Evolutionary conservation across 2,797 vertebrate genomes (phyloP), one percentile per base, ranked within the genome.

Genomic region (Coendou prehensilis): DNA sequence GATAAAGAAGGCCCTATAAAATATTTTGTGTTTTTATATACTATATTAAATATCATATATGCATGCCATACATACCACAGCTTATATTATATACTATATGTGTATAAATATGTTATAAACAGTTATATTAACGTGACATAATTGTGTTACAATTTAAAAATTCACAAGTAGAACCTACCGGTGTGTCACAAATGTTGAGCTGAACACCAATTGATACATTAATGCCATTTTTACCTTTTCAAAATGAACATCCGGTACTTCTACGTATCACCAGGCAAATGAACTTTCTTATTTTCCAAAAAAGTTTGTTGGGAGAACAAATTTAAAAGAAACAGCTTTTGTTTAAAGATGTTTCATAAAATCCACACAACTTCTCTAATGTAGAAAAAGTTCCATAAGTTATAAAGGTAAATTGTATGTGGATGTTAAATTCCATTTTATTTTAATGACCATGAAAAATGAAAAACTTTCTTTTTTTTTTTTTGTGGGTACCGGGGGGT

Each of bases 61-160:
- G 57, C 78, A 83, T 63, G n/a, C 8, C 30, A 28, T 59, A 45
- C 87, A 41, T 57, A 37, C 22, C 13, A 67, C 11, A 63, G 13
- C 37, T 80, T 71, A 67, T 52, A 93, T 86, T 75, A 75, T 63
- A 61, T 54, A 26, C 18, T 92, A 54, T 83, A 18, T 50, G 0
- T 47, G 69, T 37, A 87, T 47, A 89, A 93, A 93, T 73, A 59
- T 75, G 96, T 87, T 61, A 85, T 47, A 71, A 73, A 64, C 59
- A 81, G 37, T 64, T 80, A 81, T 54, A 81, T 6, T 47, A 15
- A 45, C 87, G 6, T 61, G 64, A 30, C 22, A 61, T 52, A 82
- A 93, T 63, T 92, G 37, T 88, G 23, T 67, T 78, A 80, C 79
- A 83, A 87, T 80, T 91, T 92, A 87, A 47, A 94, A 96, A 96